A percentile compares a stretch with the other conserved stretches of the same genome.
phyloP scores from a whole-genome alignment of 2,888 invertebrate genomes.

The Acleris cristana region DNA sequence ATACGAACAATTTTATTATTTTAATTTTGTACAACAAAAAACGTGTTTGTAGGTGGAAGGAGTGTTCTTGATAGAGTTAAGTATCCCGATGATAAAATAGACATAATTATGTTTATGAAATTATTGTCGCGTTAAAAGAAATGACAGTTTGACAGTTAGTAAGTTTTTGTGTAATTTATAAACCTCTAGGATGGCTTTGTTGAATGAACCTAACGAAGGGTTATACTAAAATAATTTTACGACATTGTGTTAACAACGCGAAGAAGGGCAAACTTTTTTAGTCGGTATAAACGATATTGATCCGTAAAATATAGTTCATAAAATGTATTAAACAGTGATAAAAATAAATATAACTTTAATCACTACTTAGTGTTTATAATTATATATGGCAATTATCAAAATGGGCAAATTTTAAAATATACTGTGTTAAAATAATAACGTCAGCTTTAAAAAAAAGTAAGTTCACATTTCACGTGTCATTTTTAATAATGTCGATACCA shows the following conservation, averaged over 20 bases:
- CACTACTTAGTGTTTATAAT: too few species aligned
- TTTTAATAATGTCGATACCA: too few species aligned
- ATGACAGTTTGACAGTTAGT: neutral
- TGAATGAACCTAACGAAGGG: conserved; percentile 19
- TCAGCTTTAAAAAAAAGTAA: too few species aligned
- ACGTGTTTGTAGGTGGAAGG: conserved; percentile 52
- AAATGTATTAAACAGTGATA: too few species aligned
- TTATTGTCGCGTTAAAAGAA: conserved; percentile 14
- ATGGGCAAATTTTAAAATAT: too few species aligned
- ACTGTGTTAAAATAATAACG: too few species aligned
- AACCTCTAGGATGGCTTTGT: conserved; percentile 4
- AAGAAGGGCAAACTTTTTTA: conserved; percentile 4
- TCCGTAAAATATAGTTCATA: too few species aligned
- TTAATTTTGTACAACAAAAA: conserved; percentile 71
- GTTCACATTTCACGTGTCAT: too few species aligned
- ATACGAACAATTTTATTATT: conserved; percentile 69
- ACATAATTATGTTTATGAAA: conserved; percentile 12
- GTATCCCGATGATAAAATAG: conserved; percentile 34
- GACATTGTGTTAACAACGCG: conserved; percentile 5
- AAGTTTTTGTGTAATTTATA: conserved; percentile 16
- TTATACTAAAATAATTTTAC: conserved; percentile 18
- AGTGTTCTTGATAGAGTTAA: conserved; percentile 52
- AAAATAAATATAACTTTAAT: too few species aligned
- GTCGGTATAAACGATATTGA: conserved; percentile 23
- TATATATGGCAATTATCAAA: too few species aligned